These are phyloP conservation scores for Montipora efflorescens DNA, from an alignment of 64 coral and sea anemone species.

Conservation along the genomic window DNA sequence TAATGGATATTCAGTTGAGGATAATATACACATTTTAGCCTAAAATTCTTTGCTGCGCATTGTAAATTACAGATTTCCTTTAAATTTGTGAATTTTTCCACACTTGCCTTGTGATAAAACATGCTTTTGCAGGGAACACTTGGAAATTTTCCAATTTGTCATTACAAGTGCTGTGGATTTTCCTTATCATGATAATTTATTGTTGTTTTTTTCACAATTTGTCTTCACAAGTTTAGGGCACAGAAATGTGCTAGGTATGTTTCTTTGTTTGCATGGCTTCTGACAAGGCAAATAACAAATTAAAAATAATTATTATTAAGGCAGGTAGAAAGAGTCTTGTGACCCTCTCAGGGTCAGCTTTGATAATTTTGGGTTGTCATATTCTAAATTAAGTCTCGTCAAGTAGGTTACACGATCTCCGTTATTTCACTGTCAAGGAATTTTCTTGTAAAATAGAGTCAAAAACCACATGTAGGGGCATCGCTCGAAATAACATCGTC, in stretches of 20 bases:
- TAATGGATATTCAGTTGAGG: too few relatives aligned
- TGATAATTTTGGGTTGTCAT: not conserved
- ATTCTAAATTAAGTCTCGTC: not conserved
- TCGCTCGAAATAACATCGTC: too few relatives aligned
- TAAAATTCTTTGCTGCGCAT: too few relatives aligned
- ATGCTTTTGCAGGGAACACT: not conserved
- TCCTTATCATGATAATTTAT: not conserved
- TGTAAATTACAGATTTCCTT: not conserved
- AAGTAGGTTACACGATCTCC: too few relatives aligned
- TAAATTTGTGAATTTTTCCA: not conserved
- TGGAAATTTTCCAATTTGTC: not conserved
- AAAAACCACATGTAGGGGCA: too few relatives aligned
- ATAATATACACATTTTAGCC: too few relatives aligned
- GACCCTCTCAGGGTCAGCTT: not conserved
- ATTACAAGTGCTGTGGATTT: not conserved
- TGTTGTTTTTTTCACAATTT: not conserved
- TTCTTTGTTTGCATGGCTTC: not conserved
- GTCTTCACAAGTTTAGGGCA: not conserved
- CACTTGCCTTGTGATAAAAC: not conserved
- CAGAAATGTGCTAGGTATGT: not conserved
- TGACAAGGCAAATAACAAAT: not conserved
- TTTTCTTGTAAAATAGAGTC: too few relatives aligned
- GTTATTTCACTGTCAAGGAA: too few relatives aligned
- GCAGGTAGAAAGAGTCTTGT: not conserved
- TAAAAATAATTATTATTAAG: too few relatives aligned